Percentiles rank a stretch among this genome's conserved stretches.
These are phyloP conservation scores for Stigmatopora nigra DNA, from an alignment of 2,113 vertebrate species.

Conservation along the genomic window DNA sequence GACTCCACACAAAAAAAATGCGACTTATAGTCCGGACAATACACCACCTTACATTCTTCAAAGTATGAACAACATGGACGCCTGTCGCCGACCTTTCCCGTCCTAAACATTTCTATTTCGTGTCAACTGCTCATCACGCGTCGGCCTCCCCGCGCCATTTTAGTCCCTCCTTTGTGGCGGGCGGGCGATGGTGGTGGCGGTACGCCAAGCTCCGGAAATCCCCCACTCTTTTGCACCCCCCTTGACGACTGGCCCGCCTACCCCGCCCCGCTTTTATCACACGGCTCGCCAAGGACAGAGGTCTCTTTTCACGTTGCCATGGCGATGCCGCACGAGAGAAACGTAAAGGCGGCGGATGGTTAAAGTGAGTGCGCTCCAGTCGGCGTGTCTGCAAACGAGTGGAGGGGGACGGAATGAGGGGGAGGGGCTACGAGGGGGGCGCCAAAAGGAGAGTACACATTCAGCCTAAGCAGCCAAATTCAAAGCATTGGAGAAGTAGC, in stretches of 20 bases:
- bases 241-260: constrained; percentile 3
- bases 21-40: too few species aligned
- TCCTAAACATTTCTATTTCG: constrained; percentile 51
- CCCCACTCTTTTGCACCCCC: constrained; percentile 42
- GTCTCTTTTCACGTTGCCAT: constrained; percentile 74
- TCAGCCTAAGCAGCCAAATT: too few species aligned
- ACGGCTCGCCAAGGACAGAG: constrained; percentile 69
- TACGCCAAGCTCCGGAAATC: constrained; percentile 36
- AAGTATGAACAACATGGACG: too few species aligned
- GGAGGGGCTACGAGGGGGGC: too few species aligned
- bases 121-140: constrained; percentile 71
- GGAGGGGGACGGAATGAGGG: constrained; percentile 33
- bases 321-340: constrained; percentile 70
- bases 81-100: too few species aligned
- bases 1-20: too few species aligned
- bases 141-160: constrained; percentile 58
- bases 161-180: constrained; percentile 37
- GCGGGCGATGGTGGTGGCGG: constrained; percentile 24
- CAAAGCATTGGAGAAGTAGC: too few species aligned
- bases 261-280: constrained; percentile 55
- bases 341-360: constrained; percentile 58
- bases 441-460: too few species aligned
- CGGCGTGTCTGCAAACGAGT: constrained; percentile 67
- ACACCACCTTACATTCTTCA: too few species aligned
- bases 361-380: constrained; percentile 67